Base-by-base conservation (phyloP, 2,888 invertebrate genomes). In the Agrypnus murinus region DNA sequence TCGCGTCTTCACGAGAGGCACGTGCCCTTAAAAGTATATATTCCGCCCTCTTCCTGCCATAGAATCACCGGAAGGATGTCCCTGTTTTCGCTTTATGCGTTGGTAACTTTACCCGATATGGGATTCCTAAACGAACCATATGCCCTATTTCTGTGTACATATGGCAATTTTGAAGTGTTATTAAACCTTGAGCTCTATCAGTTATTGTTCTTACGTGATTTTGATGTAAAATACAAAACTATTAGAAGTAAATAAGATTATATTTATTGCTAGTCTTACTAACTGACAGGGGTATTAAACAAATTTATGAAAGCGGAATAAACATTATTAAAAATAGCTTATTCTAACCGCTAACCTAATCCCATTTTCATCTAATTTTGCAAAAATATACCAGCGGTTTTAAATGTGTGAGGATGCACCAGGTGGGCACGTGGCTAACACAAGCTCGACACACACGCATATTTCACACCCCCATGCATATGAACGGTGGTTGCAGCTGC, bases 51-150 rank as follows among this genome's bases (percentile, higher is more conserved):
- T 71, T 65, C 71, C 72, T 68, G 72, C 64, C 71, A 73, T 68
- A 71, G 71, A 69, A 45, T 68, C 67, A 76, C 77, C 78, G 79
- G 79, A 79, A 78, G 78, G 79, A 79, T 78, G 79, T 78, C 65
- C 64, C 63, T 59, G 45, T 66, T 65, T 66, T 71, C 69, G 75
- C 74, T 78, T 75, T 71, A 76, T 70, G 76, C 75, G 74, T 45
- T 64, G 67, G 71, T 70, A 12, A 73, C 74, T 75, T 74, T 72
- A 73, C 75, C 70, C 63, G 72, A 69, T 64, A 74, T 73, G 72
- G 71, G 73, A 74, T 71, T 71, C 69, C 71, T 63, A 70, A 65
- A 70, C 45, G 65, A 55, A 53, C 69, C 76, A 77, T 75, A 73
- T 72, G 75, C 57, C 45, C 57, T 48, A 31, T 48, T 10, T 62